Evolutionary conservation across 1,140 invertebrate genomes (phyloP).

Genomic region (Brachionus rubens): DNA sequence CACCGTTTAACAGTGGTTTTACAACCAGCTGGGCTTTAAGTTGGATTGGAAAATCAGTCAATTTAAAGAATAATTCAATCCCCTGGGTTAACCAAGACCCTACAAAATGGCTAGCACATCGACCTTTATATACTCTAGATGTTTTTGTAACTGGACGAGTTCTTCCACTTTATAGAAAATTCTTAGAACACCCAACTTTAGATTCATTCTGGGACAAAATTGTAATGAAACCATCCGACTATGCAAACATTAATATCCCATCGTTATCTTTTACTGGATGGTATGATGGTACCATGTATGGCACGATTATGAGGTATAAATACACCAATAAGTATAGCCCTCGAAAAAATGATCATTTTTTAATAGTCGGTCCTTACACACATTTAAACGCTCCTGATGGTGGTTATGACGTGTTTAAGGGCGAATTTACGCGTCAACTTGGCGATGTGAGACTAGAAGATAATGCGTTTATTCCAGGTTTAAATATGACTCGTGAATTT

Average conservation of each 20-base stretch:
- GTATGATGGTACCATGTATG: slow-evolving; percentile 13
- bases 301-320: neutral
- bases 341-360: slow-evolving; percentile 10
- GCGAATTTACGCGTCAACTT: neutral
- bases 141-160: neutral
- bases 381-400: slow-evolving; percentile 28
- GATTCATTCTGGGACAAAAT: slow-evolving; percentile 6
- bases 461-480: slow-evolving; percentile 13
- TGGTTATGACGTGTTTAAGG: neutral
- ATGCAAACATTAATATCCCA: slow-evolving; percentile 9
- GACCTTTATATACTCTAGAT: slow-evolving; percentile 15
- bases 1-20: neutral
- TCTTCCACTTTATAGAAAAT: slow-evolving; percentile 11
- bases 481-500: slow-evolving; percentile 37
- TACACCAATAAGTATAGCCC: neutral
- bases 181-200: neutral
- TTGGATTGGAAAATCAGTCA: neutral
- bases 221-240: neutral
- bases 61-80: neutral
- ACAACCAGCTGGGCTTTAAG: neutral
- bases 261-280: slow-evolving; percentile 28
- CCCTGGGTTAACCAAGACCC: neutral
- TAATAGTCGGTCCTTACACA: slow-evolving; percentile 22
- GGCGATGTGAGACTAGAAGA: neutral
- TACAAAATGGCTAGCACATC: neutral